These are phyloP conservation scores for Poecilia velifera DNA, from an alignment of 2,797 vertebrate species.

Conservation along the genomic window DNA sequence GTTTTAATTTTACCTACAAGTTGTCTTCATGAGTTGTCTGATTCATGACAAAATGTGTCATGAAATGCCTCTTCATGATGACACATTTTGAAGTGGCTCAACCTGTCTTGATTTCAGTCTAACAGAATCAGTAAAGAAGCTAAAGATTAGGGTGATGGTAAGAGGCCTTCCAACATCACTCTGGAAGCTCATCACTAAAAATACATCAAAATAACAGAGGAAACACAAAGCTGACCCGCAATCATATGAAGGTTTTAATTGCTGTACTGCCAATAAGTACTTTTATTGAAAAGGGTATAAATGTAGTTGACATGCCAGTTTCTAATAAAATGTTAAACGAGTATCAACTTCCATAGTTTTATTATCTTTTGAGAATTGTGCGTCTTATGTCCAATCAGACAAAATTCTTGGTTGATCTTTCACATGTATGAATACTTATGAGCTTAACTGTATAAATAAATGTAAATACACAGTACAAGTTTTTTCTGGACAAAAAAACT, in stretches of 20 bases:
- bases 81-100: not conserved
- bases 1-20: not conserved
- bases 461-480: not conserved
- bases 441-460: not conserved
- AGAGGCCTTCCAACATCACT: not conserved
- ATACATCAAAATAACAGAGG: not conserved
- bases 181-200: not conserved
- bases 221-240: not conserved
- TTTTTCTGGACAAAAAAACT: not conserved
- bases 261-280: not conserved
- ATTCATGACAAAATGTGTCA: no score
- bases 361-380: not conserved
- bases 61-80: no score
- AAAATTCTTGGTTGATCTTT: not conserved
- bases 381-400: not conserved
- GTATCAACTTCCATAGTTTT: not conserved
- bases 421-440: not conserved
- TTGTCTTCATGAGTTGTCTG: no score
- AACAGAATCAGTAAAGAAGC: not conserved
- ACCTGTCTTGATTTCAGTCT: not conserved
- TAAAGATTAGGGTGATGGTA: not conserved
- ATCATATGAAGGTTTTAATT: not conserved
- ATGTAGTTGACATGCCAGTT: not conserved
- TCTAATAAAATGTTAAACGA: not conserved
- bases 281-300: not conserved